These are phyloP conservation scores for Pogonophryne albipinna DNA, from an alignment of 2,797 vertebrate species.

Conservation along the genomic window DNA sequence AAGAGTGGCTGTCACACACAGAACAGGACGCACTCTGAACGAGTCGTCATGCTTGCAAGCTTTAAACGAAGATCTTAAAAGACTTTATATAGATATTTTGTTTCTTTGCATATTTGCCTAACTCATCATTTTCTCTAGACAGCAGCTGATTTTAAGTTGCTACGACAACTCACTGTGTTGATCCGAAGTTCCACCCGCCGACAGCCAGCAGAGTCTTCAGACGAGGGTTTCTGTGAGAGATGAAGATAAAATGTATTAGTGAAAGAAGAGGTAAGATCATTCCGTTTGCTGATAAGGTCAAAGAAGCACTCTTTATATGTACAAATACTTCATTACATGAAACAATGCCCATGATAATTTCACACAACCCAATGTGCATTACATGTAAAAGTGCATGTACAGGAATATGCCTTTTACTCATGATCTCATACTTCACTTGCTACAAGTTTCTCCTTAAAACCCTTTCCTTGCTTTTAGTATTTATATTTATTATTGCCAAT, in stretches of 20 bases:
- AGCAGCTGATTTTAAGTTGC: no score
- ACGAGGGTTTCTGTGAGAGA: conserved; percentile 77
- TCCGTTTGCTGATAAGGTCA: not conserved
- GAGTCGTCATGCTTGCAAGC: no score
- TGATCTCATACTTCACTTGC: not conserved
- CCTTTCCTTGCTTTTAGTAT: not conserved
- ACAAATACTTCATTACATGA: not conserved
- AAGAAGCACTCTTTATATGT: not conserved
- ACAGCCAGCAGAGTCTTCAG: conserved; percentile 87
- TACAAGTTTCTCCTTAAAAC: not conserved
- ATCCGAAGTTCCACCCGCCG: conserved; percentile 89
- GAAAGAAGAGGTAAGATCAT: not conserved
- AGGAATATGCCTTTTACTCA: not conserved
- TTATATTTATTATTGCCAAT: not conserved
- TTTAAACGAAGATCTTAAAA: no score
- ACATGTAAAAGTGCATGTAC: no score
- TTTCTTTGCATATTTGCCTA: no score
- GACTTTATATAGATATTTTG: no score
- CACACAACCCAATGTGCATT: no score
- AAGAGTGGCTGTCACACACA: no score
- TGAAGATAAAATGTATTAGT: not conserved
- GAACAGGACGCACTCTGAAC: no score
- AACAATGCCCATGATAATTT: no score
- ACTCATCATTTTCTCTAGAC: no score
- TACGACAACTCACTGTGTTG: conserved; percentile 72